Base-by-base conservation (phyloP, 2,797 vertebrate genomes). In the Gymnoscopelus braueri region DNA sequence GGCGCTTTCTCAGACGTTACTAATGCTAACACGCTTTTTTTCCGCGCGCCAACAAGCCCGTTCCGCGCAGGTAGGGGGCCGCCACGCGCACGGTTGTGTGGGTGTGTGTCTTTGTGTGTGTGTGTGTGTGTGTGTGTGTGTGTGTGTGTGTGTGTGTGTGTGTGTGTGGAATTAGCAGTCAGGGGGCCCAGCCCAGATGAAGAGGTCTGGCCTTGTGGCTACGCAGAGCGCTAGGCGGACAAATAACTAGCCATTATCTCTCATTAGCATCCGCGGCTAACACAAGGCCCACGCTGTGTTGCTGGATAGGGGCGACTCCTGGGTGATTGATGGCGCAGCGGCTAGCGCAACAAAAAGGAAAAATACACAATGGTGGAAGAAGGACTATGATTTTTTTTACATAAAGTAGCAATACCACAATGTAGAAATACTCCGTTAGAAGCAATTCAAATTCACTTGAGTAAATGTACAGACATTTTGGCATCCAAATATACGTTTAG, bases 251-350 rank as follows among this genome's bases (percentile, higher is more conserved):
- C 84, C 83, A 91, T 92, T 93, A 91, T 89, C 89, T 80, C 87
- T 91, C 90, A 93, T 93, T 93, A 93, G 88, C 91, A 91, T 93
- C 87, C 80, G 47, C 44, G 39, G 85, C 91, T 91, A 91, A 92
- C 83, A 84, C 68, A 7, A 32, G 69, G 69, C 81, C 81, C 91
- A 76, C 1, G 75, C 90, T 86, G 89, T 32, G 89, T 47, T 44
- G 3, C 66, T 58, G 74, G 70, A 84, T 77, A 65, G 75, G 83
- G 78, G 58, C 78, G 81, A 69, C 85, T 83, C 75, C 65, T 39
- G 69, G 63, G 69, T 91, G 89, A 92, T 90, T 83, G 90, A 93
- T 91, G 85, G 84, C 12, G 72, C 80, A 84, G 81, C 53, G 19
- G 23, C 1, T 50, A 74, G 66, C 72, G 83, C 83, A 91, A 91